Conservation (phyloP, 2,113 vertebrate species). For the Brevimyrus niger region DNA sequence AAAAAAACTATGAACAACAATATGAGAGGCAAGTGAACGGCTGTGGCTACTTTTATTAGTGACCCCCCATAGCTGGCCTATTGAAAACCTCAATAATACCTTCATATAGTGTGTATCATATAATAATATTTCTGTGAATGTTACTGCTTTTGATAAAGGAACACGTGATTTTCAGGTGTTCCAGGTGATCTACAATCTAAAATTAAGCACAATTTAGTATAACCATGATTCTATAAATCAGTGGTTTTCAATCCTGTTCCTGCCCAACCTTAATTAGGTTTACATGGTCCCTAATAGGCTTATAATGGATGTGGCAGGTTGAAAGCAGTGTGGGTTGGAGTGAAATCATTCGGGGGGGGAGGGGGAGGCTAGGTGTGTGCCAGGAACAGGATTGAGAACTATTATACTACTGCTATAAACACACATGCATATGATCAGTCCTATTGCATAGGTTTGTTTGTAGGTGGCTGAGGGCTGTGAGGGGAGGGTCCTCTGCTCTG, state of each 20-base stretch:
- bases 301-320: no score
- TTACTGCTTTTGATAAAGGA: not conserved
- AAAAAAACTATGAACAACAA: not conserved
- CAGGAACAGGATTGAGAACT: no score
- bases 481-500: not conserved
- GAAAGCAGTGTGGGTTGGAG: no score
- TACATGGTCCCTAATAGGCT: no score
- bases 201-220: not conserved
- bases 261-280: no score
- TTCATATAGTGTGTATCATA: not conserved
- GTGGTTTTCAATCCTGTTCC: not conserved
- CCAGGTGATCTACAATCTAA: not conserved
- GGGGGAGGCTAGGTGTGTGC: no score
- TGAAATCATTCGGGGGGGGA: no score
- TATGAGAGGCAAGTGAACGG: not conserved
- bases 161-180: not conserved
- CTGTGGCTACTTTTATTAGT: not conserved
- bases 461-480: not conserved
- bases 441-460: not conserved
- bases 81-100: not conserved
- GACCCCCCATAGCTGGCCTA: not conserved
- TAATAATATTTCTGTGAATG: not conserved
- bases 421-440: not conserved
- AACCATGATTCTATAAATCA: not conserved
- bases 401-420: no score